These are phyloP conservation scores for Pogonocherus hispidulus DNA, from an alignment of 2,888 invertebrate genomes.

Conservation along the genomic window DNA sequence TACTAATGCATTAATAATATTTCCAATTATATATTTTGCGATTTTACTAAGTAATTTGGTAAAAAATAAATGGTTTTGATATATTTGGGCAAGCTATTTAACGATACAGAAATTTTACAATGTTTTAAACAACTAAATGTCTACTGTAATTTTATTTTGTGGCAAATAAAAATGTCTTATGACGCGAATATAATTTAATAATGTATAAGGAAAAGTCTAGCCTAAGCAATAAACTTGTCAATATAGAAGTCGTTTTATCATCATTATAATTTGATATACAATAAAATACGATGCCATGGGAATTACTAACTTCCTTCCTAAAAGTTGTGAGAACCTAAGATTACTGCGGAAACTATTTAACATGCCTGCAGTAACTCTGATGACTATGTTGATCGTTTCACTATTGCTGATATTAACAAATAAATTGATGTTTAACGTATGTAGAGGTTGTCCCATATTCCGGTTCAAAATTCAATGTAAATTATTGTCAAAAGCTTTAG, in stretches of 20 bases:
- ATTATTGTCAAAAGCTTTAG: too few relatives aligned
- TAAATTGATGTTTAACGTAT: not conserved
- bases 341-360: conserved; percentile 47
- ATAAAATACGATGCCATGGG: not conserved
- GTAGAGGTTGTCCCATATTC: not conserved
- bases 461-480: too few relatives aligned
- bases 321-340: not conserved
- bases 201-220: too few relatives aligned
- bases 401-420: not conserved
- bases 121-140: too few relatives aligned
- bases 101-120: too few relatives aligned
- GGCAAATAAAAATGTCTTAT: too few relatives aligned
- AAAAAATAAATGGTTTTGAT: too few relatives aligned
- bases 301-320: conserved; percentile 4
- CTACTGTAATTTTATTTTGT: too few relatives aligned
- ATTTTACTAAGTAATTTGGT: too few relatives aligned
- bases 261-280: conserved; percentile 9
- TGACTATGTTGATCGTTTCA: not conserved
- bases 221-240: not conserved
- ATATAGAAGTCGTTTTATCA: not conserved
- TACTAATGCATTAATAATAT: conserved; percentile 1
- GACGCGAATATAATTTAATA: too few relatives aligned
- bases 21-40: not conserved
- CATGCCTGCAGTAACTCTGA: conserved; percentile 47
- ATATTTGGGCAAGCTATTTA: too few relatives aligned